phyloP scores from a whole-genome alignment of 1,140 invertebrate species.

The Drosophila pachea region DNA sequence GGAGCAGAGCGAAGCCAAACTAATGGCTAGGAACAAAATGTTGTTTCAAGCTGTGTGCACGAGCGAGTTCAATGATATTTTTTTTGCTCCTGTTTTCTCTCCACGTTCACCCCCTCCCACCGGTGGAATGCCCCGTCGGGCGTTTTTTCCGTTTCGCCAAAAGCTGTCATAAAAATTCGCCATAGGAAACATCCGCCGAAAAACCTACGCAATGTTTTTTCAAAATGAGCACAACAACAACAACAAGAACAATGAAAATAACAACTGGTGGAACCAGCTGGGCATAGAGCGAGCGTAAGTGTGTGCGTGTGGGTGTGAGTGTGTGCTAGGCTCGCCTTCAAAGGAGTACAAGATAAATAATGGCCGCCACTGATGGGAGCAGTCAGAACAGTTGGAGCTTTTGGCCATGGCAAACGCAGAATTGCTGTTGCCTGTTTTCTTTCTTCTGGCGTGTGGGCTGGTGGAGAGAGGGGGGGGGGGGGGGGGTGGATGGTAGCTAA shows the following conservation, averaged over 20 bases:
- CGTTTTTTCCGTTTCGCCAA: constrained; percentile 30
- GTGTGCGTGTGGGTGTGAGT: not conserved
- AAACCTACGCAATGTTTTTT: constrained; percentile 57
- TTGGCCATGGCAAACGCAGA: not conserved
- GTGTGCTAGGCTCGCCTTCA: constrained; percentile 34
- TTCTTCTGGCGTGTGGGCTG: not conserved
- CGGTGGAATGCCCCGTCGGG: not conserved
- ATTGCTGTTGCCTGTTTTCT: constrained; percentile 29
- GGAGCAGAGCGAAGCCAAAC: constrained; percentile 53
- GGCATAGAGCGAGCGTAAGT: not conserved
- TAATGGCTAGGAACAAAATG: constrained; percentile 70
- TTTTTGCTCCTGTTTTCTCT: constrained; percentile 23
- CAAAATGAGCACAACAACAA: constrained; percentile 49
- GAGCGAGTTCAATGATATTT: constrained; percentile 72
- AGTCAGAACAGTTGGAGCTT: constrained; percentile 13
- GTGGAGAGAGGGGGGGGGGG: not conserved
- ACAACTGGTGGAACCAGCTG: constrained; percentile 36
- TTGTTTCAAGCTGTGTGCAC: constrained; percentile 76
- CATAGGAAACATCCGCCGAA: constrained; percentile 66
- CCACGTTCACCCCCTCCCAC: not conserved
- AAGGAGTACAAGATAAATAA: constrained; percentile 75
- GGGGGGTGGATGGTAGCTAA: constrained; percentile 10
- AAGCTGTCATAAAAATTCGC: constrained; percentile 74
- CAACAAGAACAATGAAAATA: constrained; percentile 11
- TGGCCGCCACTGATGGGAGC: constrained; percentile 63